These are phyloP conservation scores for Conger conger DNA, from an alignment of 2,113 vertebrate genomes.

Conservation along the genomic window DNA sequence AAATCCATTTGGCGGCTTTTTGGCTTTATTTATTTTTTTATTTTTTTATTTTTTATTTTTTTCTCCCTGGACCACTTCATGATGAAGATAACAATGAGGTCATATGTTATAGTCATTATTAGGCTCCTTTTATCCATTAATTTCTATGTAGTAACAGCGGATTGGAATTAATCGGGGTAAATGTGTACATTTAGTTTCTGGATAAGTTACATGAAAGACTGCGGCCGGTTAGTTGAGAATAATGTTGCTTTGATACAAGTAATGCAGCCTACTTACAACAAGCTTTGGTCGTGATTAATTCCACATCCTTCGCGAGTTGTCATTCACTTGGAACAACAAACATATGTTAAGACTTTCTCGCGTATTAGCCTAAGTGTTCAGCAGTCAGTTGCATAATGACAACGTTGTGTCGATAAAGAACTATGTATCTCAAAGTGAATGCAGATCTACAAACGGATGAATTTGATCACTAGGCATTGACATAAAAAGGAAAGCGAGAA, in stretches of 20 bases:
- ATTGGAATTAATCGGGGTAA: neutral
- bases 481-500: constrained; percentile 61
- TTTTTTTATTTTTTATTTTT: too few relatives aligned
- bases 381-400: neutral
- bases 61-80: neutral
- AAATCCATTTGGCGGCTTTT: neutral
- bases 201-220: neutral
- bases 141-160: neutral
- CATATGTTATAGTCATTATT: neutral
- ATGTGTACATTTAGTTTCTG: neutral
- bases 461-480: constrained; percentile 27
- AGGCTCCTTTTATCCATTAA: neutral
- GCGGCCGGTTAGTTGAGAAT: neutral
- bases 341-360: neutral
- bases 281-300: neutral
- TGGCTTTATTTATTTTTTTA: neutral
- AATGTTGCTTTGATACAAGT: neutral
- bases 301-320: neutral
- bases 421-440: neutral
- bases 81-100: neutral
- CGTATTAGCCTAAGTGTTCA: neutral
- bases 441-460: neutral
- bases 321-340: neutral
- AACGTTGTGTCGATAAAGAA: neutral
- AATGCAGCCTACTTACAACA: neutral